These are phyloP conservation scores for Panthera uncia DNA, from an alignment of 2,113 vertebrate genomes.

Conservation along the genomic window DNA sequence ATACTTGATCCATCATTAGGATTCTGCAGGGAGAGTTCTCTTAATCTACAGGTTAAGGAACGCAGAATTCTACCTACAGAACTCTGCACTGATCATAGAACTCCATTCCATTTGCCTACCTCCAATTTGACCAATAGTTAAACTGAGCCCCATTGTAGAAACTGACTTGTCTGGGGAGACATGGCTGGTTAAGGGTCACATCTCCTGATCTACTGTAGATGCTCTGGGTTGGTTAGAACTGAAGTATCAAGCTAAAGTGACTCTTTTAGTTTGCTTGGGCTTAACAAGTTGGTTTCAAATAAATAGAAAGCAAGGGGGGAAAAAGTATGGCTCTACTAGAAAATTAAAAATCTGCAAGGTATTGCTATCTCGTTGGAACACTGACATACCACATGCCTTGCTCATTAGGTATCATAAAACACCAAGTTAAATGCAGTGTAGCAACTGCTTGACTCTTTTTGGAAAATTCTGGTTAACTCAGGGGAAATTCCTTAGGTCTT, in stretches of 20 bases:
- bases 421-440: conserved; percentile 5
- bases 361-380: conserved; percentile 1
- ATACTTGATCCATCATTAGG: not conserved
- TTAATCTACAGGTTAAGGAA: not conserved
- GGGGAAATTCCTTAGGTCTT: conserved; percentile 43
- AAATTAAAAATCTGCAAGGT: not conserved
- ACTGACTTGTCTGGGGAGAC: not conserved
- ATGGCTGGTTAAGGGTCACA: not conserved
- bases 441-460: not conserved
- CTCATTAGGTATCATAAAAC: conserved; percentile 23
- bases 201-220: not conserved
- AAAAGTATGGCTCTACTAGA: not conserved
- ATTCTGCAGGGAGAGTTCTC: not conserved
- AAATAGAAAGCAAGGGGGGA: not conserved
- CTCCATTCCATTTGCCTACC: not conserved
- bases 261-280: not conserved
- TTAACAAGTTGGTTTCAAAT: conserved; percentile 49
- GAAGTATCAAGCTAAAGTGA: conserved; percentile 16
- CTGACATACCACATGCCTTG: not conserved
- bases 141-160: not conserved
- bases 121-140: not conserved
- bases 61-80: not conserved
- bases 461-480: conserved; percentile 57
- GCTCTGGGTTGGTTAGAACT: not conserved
- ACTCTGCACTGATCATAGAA: not conserved